Conservation (phyloP, 1,140 invertebrate genomes). For the Papilio glaucus region DNA sequence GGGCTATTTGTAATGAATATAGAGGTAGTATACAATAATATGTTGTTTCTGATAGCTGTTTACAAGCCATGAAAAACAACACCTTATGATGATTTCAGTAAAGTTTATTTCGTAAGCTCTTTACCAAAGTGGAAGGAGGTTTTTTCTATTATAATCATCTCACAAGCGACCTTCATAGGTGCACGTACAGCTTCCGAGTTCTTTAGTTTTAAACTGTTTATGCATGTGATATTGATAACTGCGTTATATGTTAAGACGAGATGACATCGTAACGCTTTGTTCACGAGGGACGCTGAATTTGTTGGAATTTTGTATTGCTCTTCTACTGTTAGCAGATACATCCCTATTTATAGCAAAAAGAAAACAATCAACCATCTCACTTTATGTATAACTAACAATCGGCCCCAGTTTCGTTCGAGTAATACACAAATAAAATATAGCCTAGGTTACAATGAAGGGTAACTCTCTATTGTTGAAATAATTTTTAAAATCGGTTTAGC, state of each 20-base stretch:
- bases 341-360: too few relatives aligned
- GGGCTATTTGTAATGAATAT: conserved; percentile 1
- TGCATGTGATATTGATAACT: conserved; percentile 18
- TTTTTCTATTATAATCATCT: conserved; percentile 44
- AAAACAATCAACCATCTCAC: too few relatives aligned
- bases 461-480: too few relatives aligned
- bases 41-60: too few relatives aligned
- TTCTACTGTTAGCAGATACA: too few relatives aligned
- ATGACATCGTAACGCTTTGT: neutral
- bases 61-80: conserved; percentile 13
- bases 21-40: too few relatives aligned
- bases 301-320: too few relatives aligned
- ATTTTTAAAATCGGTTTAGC: too few relatives aligned
- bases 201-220: conserved; percentile 43
- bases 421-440: too few relatives aligned
- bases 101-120: conserved; percentile 34
- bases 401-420: too few relatives aligned
- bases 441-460: too few relatives aligned
- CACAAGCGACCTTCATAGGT: conserved; percentile 47
- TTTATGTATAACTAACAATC: too few relatives aligned
- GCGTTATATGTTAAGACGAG: neutral
- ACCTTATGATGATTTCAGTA: conserved; percentile 31
- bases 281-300: neutral
- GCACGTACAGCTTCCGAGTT: conserved; percentile 54
- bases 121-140: conserved; percentile 17